These are phyloP conservation scores for Fragum fragum DNA, from an alignment of 2,888 invertebrate species.

Conservation along the genomic window DNA sequence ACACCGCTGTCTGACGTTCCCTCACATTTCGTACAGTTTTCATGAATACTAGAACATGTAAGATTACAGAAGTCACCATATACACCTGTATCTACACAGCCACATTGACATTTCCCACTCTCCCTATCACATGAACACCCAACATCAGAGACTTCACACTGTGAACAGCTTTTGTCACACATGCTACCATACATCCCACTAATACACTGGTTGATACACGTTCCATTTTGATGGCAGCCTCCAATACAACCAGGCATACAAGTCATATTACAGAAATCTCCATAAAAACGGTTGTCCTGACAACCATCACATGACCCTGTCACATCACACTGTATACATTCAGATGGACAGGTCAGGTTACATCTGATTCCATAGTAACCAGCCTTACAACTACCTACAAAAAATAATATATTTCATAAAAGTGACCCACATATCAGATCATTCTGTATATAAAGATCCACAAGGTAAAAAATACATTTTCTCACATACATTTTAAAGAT, in stretches of 20 bases:
- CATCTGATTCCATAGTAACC: slow-evolving; percentile 43
- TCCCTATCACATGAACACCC: slow-evolving; percentile 41
- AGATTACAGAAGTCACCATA: slow-evolving; percentile 50
- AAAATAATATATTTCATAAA: background rate
- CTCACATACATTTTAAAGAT: too few species aligned
- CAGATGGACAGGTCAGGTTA: slow-evolving; percentile 16
- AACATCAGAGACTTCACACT: slow-evolving; percentile 37
- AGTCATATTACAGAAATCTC: slow-evolving; percentile 36
- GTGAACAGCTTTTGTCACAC: slow-evolving; percentile 39
- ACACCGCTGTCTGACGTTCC: background rate
- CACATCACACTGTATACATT: slow-evolving; percentile 17
- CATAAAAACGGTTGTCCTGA: slow-evolving; percentile 27
- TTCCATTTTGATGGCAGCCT: slow-evolving; percentile 35
- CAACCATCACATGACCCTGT: slow-evolving; percentile 29
- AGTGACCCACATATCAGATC: too few species aligned
- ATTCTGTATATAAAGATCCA: too few species aligned
- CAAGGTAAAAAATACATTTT: too few species aligned
- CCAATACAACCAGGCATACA: slow-evolving; percentile 11
- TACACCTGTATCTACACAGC: slow-evolving; percentile 38
- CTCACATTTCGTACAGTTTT: slow-evolving; percentile 47
- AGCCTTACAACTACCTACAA: slow-evolving; percentile 25
- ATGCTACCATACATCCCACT: slow-evolving; percentile 34
- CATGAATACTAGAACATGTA: slow-evolving; percentile 36
- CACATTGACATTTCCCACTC: slow-evolving; percentile 41
- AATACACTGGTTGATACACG: slow-evolving; percentile 30